A percentile compares a stretch with the other conserved stretches of the same genome.
phyloP scores from a whole-genome alignment of 2,113 vertebrate genomes.

The Gadus chalcogrammus region DNA sequence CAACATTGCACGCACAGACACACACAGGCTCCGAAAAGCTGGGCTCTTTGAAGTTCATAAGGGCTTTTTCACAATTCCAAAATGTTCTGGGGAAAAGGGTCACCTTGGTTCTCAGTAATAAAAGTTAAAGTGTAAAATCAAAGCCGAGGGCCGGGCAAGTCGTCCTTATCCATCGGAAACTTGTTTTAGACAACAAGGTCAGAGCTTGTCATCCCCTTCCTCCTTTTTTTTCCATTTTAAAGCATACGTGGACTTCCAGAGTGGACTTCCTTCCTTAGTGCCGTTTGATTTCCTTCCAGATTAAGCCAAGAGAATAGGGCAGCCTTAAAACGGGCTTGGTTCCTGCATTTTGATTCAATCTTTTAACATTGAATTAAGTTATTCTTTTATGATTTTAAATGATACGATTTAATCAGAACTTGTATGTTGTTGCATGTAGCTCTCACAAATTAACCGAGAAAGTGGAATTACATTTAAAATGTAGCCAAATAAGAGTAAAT shows the following conservation, averaged over 20 bases:
- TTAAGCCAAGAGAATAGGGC: too few species aligned
- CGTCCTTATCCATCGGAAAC: conserved; percentile 5
- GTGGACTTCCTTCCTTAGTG: conserved; percentile 12
- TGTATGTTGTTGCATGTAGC: too few species aligned
- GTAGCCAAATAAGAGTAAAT: too few species aligned
- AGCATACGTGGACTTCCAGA: conserved; percentile 9
- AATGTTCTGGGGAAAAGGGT: not conserved
- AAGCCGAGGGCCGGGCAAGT: not conserved
- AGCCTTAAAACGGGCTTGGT: too few species aligned
- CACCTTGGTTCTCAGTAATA: not conserved
- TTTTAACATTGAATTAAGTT: too few species aligned
- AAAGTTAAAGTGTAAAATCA: not conserved
- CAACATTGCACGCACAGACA: conserved; percentile 19
- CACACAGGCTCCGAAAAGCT: not conserved
- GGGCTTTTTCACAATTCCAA: not conserved
- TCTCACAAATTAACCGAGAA: too few species aligned
- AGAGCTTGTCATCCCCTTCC: conserved; percentile 24
- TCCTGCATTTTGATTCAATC: too few species aligned
- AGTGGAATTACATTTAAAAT: too few species aligned
- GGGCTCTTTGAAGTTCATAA: conserved; percentile 7
- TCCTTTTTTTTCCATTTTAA: conserved; percentile 24
- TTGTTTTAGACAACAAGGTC: conserved; percentile 16
- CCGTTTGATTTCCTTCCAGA: not conserved
- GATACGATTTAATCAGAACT: too few species aligned
- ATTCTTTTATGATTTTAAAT: too few species aligned